Base-by-base conservation (phyloP, 2,888 invertebrate species). In the Drosophila mulleri region DNA sequence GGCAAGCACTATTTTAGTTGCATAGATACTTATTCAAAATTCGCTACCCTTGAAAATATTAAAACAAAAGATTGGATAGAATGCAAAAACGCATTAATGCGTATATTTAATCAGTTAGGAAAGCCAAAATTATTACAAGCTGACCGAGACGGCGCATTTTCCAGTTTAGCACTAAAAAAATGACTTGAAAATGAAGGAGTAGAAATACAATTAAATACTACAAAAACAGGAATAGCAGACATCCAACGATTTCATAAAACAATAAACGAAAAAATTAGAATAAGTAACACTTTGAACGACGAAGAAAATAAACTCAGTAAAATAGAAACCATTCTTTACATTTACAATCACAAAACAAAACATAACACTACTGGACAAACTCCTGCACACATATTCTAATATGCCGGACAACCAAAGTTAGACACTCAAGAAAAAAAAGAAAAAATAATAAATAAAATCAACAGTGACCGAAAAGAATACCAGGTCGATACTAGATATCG, bases 21-120 rank as follows among this genome's bases (percentile, higher is more conserved):
- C 35, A 42, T 42, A 42, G 42, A n/a, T 18, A 18, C 18, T 42
- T 42, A 42, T 42, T 42, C 42, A 18, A 42, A 42, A 9, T 42
- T 41, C 9, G 39, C 39, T n/a, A 41, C 39, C 6, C 39, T 41
- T n/a, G 39, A 41, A 7, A 41, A 41, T n/a, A 41, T n/a, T n/a
- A 41, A 41, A 41, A 41, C 41, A n/a, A n/a, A 41, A 41, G 41
- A 41, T 41, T 41, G 41, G 41, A 41, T 41, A 41, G 41, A n/a
- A 41, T n/a, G 41, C 41, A 41, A 41, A 1, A 41, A n/a, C 6
- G n/a, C n/a, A n/a, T 41, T 41, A n/a, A 41, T 41, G 8, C 41
- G 41, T 41, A 41, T 35, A 35, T 35, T 35, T 35, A 35, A 35
- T 35, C 35, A 12, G 35, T 12, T 35, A 16, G n/a, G 41, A 41